phyloP scores from a whole-genome alignment of 2,797 vertebrate genomes.

The Poecilia picta region DNA sequence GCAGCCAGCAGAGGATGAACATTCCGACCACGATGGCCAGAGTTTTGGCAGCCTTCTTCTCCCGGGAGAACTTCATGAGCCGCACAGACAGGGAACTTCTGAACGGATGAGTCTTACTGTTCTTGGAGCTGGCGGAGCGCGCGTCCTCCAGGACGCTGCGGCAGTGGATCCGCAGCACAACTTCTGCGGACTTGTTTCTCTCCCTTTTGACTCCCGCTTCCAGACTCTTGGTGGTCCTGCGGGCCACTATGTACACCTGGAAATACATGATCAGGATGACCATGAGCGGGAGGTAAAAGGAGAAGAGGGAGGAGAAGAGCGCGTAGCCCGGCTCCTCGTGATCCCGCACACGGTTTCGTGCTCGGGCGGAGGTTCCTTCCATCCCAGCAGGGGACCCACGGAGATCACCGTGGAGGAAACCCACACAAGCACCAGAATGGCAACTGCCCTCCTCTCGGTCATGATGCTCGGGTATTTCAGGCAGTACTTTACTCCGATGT shows the following conservation, averaged over 20 bases:
- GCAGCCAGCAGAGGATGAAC: slow-evolving; percentile 98
- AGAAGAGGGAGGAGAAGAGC: slow-evolving; percentile 96
- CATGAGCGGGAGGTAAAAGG: slow-evolving; percentile 95
- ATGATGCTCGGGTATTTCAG: slow-evolving; percentile 98
- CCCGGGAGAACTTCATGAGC: slow-evolving; percentile 96
- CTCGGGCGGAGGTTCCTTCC: slow-evolving; percentile 93
- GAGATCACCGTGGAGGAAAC: slow-evolving; percentile 93
- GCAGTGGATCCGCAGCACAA: slow-evolving; percentile 94
- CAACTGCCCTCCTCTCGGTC: slow-evolving; percentile 91
- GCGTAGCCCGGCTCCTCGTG: slow-evolving; percentile 96
- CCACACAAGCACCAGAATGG: slow-evolving; percentile 91
- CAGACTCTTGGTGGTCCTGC: slow-evolving; percentile 92
- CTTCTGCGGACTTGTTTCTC: slow-evolving; percentile 91
- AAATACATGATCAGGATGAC: slow-evolving; percentile 98
- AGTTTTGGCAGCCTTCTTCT: slow-evolving; percentile 98
- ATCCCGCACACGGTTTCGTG: slow-evolving; percentile 93
- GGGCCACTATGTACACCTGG: slow-evolving; percentile 94
- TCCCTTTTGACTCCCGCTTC: slow-evolving; percentile 96
- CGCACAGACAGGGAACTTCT: slow-evolving; percentile 94
- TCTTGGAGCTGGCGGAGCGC: slow-evolving; percentile 72
- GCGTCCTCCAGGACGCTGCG: slow-evolving; percentile 86
- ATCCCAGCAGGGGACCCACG: slow-evolving; percentile 94
- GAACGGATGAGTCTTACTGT: slow-evolving; percentile 89
- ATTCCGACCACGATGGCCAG: slow-evolving; percentile 97
- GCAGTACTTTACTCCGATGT: slow-evolving; percentile 95